Base-by-base conservation (phyloP, 2,888 invertebrate species). In the Emmelina monodactyla region DNA sequence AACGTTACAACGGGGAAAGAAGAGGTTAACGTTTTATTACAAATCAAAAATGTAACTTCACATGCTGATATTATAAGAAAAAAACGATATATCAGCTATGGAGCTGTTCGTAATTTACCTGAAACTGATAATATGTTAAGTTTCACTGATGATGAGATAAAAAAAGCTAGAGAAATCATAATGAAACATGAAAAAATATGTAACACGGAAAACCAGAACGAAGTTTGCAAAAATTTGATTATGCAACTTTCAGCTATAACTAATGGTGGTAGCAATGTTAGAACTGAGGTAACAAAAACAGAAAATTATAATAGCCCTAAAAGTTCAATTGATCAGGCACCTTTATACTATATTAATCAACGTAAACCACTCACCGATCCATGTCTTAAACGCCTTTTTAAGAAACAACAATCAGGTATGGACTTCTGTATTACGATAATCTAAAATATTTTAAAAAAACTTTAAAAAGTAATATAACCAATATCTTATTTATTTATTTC, bases 141-240 rank as follows among this genome's bases (percentile, higher is more conserved):
- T 37, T 56, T 62, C 14, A 60, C 53, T 33, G 60, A 64, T 12
- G 47, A 53, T 22, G 50, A 65, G 31, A 43, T 60, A 14, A 47
- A 51, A 43, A 59, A 55, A 47, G 67, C 61, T 1, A 64, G 59
- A 50, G 62, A 69, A 39, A 52, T 71, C 1, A 60, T 79, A 36
- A 42, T 55, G 14, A 61, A 66, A 19, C 62, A 75, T 37, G 51
- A 68, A n/a, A 41, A 56, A 35, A 25, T 58, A 22, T 79, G 79
- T 34, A 62, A 58, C 14, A 45, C 61, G 22, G 52, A 61, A 28
- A 54, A 53, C 29, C 50, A 61, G 39, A 53, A 60, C 43, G 51
- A 62, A 37, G 47, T 62, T 19, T 79, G 79, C 34, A 63, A 61
- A 49, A 53, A 66, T 31, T 53, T 75, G 13, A 56, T 76, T 3